Conservation (phyloP, 1,140 invertebrate species). For the Diabrotica undecimpunctata region DNA sequence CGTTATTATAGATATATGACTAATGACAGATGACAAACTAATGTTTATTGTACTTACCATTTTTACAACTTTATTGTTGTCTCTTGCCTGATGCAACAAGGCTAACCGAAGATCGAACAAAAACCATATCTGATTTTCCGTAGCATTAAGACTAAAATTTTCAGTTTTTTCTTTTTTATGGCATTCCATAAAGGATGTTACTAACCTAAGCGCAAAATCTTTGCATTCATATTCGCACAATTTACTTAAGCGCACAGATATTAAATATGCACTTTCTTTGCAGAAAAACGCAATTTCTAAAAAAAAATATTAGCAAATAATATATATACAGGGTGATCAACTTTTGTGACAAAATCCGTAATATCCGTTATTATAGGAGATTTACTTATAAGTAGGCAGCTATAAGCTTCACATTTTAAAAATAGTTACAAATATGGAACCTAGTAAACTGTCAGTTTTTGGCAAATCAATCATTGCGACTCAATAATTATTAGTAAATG, state of each 20-base stretch:
- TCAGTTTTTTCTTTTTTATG: conserved; percentile 36
- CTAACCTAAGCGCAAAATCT: conserved; percentile 45
- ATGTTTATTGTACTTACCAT: conserved; percentile 31
- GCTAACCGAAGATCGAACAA: conserved; percentile 46
- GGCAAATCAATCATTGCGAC: no score
- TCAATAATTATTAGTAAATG: no score
- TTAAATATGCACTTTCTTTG: conserved; percentile 44
- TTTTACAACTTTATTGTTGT: conserved; percentile 36
- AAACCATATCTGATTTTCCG: conserved; percentile 44
- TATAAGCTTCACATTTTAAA: no score
- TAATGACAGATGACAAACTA: no score
- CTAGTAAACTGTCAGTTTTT: no score
- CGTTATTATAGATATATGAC: no score
- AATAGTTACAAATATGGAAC: no score
- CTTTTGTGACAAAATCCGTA: no score
- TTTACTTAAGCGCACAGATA: conserved; percentile 45
- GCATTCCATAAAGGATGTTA: conserved; percentile 43
- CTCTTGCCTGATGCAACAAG: conserved; percentile 40
- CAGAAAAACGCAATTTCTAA: conserved; percentile 45
- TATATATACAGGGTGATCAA: no score
- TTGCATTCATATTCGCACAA: conserved; percentile 46
- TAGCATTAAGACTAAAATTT: conserved; percentile 42
- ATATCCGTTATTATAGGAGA: no score
- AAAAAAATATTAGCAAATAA: conserved; percentile 23
- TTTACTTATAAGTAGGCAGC: no score